Conservation (phyloP, 2,888 invertebrate genomes). For the Ashinkailepas kermadecensis region DNA sequence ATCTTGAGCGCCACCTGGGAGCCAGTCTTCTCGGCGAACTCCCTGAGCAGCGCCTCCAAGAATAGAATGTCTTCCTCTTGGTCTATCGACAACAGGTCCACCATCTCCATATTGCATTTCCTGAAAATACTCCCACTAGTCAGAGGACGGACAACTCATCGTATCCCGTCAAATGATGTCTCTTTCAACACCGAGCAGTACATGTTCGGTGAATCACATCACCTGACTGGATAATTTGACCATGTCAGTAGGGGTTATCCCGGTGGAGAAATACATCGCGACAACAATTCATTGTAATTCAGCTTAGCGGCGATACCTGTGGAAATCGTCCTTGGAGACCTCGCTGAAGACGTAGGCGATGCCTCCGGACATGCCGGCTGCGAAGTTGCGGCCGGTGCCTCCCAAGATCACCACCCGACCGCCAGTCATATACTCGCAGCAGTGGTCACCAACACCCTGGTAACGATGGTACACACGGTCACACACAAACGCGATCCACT, state of each 20-base stretch:
- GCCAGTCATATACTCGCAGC: constrained; percentile 99
- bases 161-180: no score
- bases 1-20: constrained; percentile 74
- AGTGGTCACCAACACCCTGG: constrained; percentile 93
- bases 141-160: no score
- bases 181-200: no score
- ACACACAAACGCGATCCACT: no score
- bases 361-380: constrained; percentile 97
- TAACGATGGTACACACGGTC: background rate
- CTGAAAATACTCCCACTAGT: constrained; percentile 40
- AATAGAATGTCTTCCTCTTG: constrained; percentile 64
- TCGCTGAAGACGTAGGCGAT: constrained; percentile 76
- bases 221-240: no score
- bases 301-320: constrained; percentile 42
- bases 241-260: no score
- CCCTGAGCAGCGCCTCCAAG: constrained; percentile 67
- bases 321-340: constrained; percentile 77
- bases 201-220: no score
- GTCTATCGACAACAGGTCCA: constrained; percentile 79
- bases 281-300: no score
- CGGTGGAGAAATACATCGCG: no score
- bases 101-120: constrained; percentile 90
- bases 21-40: constrained; percentile 81
- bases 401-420: constrained; percentile 85
- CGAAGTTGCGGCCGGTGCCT: constrained; percentile 93